These are phyloP conservation scores for Pollenia griseotomentosa DNA, from an alignment of 2,888 invertebrate species.

Conservation along the genomic window DNA sequence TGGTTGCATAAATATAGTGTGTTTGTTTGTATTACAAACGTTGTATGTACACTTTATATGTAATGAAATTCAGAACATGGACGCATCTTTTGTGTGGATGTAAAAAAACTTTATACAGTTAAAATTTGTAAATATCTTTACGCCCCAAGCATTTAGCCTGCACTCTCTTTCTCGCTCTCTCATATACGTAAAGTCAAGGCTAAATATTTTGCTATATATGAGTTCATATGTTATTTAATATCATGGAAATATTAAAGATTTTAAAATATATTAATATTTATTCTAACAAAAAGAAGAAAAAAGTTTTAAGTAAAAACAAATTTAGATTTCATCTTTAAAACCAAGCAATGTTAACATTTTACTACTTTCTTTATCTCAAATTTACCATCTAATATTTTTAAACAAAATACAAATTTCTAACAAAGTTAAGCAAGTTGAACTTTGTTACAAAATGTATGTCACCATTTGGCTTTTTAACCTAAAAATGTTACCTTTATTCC, in stretches of 20 bases:
- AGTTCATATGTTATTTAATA: too few species aligned
- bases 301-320: background rate
- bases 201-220: background rate
- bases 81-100: background rate
- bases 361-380: background rate
- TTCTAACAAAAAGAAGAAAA: background rate
- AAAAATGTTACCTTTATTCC: background rate
- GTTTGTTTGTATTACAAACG: background rate
- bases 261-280: conserved; percentile 2
- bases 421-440: too few species aligned
- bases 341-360: background rate
- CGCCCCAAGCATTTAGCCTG: background rate
- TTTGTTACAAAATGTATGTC: background rate
- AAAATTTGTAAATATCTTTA: conserved; percentile 6
- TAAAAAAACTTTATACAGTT: background rate
- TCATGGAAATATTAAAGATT: background rate
- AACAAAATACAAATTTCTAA: too few species aligned
- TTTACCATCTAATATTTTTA: conserved; percentile 5
- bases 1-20: too few species aligned
- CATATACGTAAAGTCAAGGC: conserved; percentile 7
- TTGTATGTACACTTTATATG: background rate
- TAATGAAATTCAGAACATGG: conserved; percentile 1
- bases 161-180: background rate
- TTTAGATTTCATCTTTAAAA: conserved; percentile 14
- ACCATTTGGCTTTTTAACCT: conserved; percentile 1